Evolutionary conservation across 2,888 invertebrate species (phyloP), one percentile per base, ranked within the genome.

Genomic region (Phalera bucephala): DNA sequence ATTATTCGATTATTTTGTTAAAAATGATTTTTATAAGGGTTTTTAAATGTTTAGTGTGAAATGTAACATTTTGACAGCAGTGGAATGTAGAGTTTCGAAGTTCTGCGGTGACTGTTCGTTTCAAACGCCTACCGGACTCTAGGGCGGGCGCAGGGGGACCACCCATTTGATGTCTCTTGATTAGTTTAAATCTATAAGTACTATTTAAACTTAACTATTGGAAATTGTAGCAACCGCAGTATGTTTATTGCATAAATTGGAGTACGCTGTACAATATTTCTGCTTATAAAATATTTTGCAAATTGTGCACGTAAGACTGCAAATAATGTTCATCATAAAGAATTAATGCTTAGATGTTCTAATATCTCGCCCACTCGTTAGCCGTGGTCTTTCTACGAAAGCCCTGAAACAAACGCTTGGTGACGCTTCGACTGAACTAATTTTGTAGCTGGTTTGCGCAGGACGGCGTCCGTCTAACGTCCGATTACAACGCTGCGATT

Each of bases 1-100:
- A 77, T 68, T 72, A 64, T 63, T 70, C 52, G 63, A 65, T 64
- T 68, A 55, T 54, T 61, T 53, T 48, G 41, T 62, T 61, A 46
- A 50, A 65, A 59, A 58, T 64, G 56, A 61, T 60, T 56, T 60
- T 56, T 62, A 51, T 62, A 64, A 53, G 52, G 42, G 33, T 62
- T 63, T 65, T 47, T 42, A 49, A 52, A 52, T 45, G 54, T 28
- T 58, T 60, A 61, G 54, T 56, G 45, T 65, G 53, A 55, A 55
- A 40, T 53, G 31, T 64, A 55, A 60, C 54, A 52, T 57, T 27
- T 57, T 52, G 43, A 41, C 45, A 44, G 45, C 59, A 55, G 53
- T 40, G 27, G 36, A 40, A 39, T 34, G 29, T 52, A 40, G 42
- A 45, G 45, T 43, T 45, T 31, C 36, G 20, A 13, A 31, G 26